Base-by-base conservation (phyloP, 2,888 invertebrate species). In the Nemotelus nigrinus region DNA sequence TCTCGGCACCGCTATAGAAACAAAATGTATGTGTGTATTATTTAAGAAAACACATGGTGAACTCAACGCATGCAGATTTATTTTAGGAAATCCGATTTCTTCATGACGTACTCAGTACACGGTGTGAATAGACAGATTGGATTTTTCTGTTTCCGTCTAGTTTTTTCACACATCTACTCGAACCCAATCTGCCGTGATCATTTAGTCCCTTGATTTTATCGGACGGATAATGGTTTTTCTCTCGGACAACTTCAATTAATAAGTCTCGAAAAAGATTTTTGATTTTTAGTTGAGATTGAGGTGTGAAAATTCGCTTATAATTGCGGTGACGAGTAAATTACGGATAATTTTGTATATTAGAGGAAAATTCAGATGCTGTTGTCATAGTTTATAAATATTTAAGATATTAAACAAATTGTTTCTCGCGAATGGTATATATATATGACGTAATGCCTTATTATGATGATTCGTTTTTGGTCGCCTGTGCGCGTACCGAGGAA, bases 391-490 rank as follows among this genome's bases (percentile, higher is more conserved):
- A 43, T 41, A 70, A 55, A 43, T 68, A 48, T 68, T 55, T 10
- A 48, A 48, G 39, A n/a, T n/a, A 55, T 55, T 47, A 41, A 70
- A 55, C 25, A 43, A 70, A 68, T 48, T 4, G 25, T 3, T 43
- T 25, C 41, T 25, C 60, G 39, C 41, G 25, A 72, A 8, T 58
- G 72, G 4, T 41, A n/a, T 6, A 43, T 6, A 43, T 60, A 77
- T 79, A 82, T 85, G 84, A 84, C 84, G 84, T 83, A 85, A 86
- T 85, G 84, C 86, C 86, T 82, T 82, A 85, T 79, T 86, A 86
- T 82, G 86, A 86, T 83, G 86, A 86, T 82, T 82, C 86, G 81
- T 86, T 86, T 82, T 81, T 86, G 78, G 83, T 82, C 79, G 85
- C 85, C 80, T 86, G 85, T 78, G 86, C 83, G 77, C 81, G 83